phyloP scores from a whole-genome alignment of 2,113 vertebrate genomes.

The Ciconia boyciana region DNA sequence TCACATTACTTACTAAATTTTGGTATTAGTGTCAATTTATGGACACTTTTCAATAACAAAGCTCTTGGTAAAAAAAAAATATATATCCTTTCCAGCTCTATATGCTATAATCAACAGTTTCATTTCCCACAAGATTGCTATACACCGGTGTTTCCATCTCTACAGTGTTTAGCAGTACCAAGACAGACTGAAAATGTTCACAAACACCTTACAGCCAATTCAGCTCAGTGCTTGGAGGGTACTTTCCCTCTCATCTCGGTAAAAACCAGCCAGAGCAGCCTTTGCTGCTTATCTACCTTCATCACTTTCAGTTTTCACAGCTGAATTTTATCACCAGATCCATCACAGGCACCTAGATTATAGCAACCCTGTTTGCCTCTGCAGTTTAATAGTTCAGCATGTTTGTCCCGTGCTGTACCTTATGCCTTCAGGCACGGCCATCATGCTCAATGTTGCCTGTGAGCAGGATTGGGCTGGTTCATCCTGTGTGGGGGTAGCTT shows the following conservation, averaged over 20 bases:
- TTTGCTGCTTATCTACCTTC: neutral
- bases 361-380: neutral
- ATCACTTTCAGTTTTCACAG: neutral
- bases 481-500: fast-evolving
- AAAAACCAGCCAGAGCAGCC: neutral
- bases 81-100: neutral
- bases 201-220: neutral
- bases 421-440: neutral
- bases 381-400: neutral
- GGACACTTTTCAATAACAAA: neutral
- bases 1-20: neutral
- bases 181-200: neutral
- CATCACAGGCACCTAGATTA: neutral
- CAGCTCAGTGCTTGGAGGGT: neutral
- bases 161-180: neutral
- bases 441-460: fast-evolving
- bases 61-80: neutral
- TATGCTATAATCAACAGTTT: neutral
- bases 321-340: neutral
- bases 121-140: neutral
- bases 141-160: neutral
- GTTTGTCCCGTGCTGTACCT: neutral
- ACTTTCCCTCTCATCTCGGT: neutral
- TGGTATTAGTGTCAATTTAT: neutral
- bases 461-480: neutral